phyloP scores from a whole-genome alignment of 2,113 vertebrate genomes.

The Cygnus buccinator region DNA sequence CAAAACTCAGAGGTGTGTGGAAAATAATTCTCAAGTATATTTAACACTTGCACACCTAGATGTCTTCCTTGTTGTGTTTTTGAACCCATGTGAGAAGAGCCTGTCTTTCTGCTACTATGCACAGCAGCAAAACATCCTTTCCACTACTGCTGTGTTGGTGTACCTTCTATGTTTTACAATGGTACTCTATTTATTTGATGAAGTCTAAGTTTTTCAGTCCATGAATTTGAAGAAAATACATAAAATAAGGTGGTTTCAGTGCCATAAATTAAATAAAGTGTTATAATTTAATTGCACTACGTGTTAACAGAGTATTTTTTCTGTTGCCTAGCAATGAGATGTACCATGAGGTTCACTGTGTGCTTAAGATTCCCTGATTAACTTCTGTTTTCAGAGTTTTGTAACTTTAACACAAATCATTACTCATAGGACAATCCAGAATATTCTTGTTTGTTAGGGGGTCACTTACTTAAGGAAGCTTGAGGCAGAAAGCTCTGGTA shows the following conservation, averaged over 20 bases:
- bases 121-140: background rate
- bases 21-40: background rate
- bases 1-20: background rate
- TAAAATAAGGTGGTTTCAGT: background rate
- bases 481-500: background rate
- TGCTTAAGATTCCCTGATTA: conserved; percentile 29
- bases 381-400: conserved; percentile 19
- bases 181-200: background rate
- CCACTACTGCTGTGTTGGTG: background rate
- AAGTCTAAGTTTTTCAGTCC: background rate
- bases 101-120: background rate
- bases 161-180: background rate
- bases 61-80: background rate
- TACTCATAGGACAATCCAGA: background rate
- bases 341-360: conserved; percentile 30
- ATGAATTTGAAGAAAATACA: background rate
- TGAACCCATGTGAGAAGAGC: background rate
- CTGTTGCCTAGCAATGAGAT: conserved; percentile 56
- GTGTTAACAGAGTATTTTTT: conserved; percentile 37
- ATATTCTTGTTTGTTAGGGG: background rate
- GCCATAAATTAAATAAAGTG: background rate
- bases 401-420: conserved; percentile 18
- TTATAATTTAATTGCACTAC: conserved; percentile 33
- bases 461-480: background rate
- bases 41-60: accelerated